A percentile compares a stretch with the other conserved stretches of the same genome.
These are phyloP conservation scores for Chymomyza procnemis DNA, from an alignment of 2,888 invertebrate species.

Conservation along the genomic window DNA sequence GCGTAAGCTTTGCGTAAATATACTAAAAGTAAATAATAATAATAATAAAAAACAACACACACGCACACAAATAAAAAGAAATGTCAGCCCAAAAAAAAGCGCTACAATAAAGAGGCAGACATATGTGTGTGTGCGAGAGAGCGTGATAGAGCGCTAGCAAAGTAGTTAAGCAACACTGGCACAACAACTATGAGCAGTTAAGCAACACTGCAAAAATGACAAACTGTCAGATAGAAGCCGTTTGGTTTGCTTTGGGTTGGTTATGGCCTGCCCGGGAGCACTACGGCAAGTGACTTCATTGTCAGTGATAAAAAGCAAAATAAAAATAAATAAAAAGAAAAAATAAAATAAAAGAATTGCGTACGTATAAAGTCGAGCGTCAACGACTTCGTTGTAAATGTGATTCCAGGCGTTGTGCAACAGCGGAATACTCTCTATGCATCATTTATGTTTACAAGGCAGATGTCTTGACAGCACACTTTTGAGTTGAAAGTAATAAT, in stretches of 20 bases:
- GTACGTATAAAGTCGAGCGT: too few species aligned
- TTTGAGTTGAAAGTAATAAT: too few species aligned
- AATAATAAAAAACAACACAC: too few species aligned
- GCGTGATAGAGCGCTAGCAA: not conserved
- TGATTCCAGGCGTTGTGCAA: too few species aligned
- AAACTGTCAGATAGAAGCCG: not conserved
- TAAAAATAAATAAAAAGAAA: not conserved
- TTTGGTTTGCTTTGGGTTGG: not conserved
- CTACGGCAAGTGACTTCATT: not conserved
- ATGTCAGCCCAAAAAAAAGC: not conserved
- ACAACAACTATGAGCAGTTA: not conserved
- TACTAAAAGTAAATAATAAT: too few species aligned
- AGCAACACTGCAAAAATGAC: not conserved
- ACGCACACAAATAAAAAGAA: too few species aligned
- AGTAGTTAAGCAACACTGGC: not conserved
- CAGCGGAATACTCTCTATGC: too few species aligned
- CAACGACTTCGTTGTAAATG: too few species aligned
- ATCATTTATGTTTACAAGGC: too few species aligned
- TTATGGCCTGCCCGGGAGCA: not conserved
- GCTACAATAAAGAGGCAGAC: not conserved
- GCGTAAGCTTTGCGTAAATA: too few species aligned
- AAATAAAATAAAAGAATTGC: not conserved
- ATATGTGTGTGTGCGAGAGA: not conserved
- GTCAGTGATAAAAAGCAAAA: not conserved
- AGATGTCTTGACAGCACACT: too few species aligned